These are phyloP conservation scores for Rosalia funebris DNA, from an alignment of 2,888 invertebrate genomes.

Conservation along the genomic window DNA sequence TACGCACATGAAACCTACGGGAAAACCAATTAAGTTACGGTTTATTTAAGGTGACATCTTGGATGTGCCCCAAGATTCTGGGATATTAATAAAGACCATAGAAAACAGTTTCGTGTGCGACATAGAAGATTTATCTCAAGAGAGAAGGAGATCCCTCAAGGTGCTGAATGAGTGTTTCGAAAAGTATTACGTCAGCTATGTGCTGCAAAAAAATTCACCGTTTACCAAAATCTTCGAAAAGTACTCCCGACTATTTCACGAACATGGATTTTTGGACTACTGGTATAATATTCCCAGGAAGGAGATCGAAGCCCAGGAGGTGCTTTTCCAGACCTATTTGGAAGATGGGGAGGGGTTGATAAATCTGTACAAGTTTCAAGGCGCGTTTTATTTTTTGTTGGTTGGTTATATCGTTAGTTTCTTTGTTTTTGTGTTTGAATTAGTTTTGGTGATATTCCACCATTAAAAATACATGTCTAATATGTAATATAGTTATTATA, in stretches of 20 bases:
- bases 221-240: conserved; percentile 37
- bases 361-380: conserved; percentile 31
- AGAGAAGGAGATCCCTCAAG: conserved; percentile 32
- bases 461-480: too few relatives aligned
- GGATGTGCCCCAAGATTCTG: conserved; percentile 16
- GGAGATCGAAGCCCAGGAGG: conserved; percentile 20
- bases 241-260: conserved; percentile 31
- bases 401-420: conserved; percentile 32
- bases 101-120: conserved; percentile 42
- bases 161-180: conserved; percentile 44
- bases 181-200: conserved; percentile 41
- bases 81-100: conserved; percentile 36
- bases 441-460: too few relatives aligned
- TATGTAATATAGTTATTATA: too few relatives aligned
- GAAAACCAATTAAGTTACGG: too few relatives aligned
- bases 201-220: conserved; percentile 43
- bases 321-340: conserved; percentile 24
- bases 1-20: too few relatives aligned
- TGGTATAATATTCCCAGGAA: conserved; percentile 33
- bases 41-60: conserved; percentile 13
- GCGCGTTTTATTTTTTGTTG: conserved; percentile 33
- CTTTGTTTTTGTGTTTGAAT: conserved; percentile 34
- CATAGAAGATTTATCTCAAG: conserved; percentile 36
- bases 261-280: conserved; percentile 41
- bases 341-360: conserved; percentile 22